Base-by-base conservation (phyloP, 1,140 invertebrate species). In the Onthophagus taurus region DNA sequence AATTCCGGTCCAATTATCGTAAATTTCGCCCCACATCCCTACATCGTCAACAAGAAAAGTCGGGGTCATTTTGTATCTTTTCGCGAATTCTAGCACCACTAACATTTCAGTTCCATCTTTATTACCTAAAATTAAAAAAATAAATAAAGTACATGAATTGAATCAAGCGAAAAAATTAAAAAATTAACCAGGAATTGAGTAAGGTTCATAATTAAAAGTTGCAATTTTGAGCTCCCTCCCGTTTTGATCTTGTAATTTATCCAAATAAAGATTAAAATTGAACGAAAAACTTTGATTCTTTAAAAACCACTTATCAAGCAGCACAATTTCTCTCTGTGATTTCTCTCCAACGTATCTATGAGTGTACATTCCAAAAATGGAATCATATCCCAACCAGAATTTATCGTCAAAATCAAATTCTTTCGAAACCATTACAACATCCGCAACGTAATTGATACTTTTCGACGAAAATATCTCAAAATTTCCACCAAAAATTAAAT, bases 1-100 rank as follows among this genome's bases (percentile, higher is more conserved):
- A 39, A 71, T 67, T 29, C 74, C 75, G 6, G 72, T 72, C 39
- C 66, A 57, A 49, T 78, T 76, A n/a, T 72, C 66, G 49, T 66
- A 75, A 39, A 75, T 70, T 48, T 72, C 67, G 3, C 75, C 75
- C 74, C 74, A 78, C 52, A 72, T 57, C 18, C 70, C 60, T 14
- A 57, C 56, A 38, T 72, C 65, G 39, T 71, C 68, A 35, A 67
- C 60, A 14, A 74, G 51, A 23, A 74, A 56, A 50, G 65, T 55
- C 12, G 69, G 50, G 23, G 70, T 74, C 50, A 72, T 71, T 37
- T 71, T 62, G 64, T 67, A 66, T 35, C 69, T 69, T 37, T 48
- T 49, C 31, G 56, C 57, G 52, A 60, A 68, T 42, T 63, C 58
- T 7, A 61, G 18, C 2, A 51, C 55, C 3, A 61, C 41, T 45